Base-by-base conservation (phyloP, 2,888 invertebrate genomes). In the Drosophila merina region DNA sequence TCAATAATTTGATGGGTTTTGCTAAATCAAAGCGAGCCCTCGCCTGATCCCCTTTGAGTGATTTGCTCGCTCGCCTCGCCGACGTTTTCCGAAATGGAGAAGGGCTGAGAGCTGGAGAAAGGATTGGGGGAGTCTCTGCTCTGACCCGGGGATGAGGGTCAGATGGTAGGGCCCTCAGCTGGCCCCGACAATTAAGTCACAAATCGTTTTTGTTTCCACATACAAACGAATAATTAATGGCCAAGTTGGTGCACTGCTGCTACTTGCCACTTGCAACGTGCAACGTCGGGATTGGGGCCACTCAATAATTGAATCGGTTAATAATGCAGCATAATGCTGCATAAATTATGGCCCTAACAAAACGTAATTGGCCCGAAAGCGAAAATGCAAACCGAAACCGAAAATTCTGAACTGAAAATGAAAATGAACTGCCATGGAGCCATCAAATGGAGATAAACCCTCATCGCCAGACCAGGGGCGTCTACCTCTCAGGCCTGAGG, bases 41-140 rank as follows among this genome's bases (percentile, higher is more conserved):
- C 63, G 55, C 25, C 69, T 78, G 63, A 78, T 60, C 73, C 68
- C 59, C 45, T 74, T 76, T 79, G 79, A 79, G 71, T 76, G 83
- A 82, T 75, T 77, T 78, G 64, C 64, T 59, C 28, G 70, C 69
- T 64, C 20, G 58, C 56, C 58, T 57, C 57, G 71, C 56, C 62
- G 73, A 73, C 73, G 26, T 20, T 75, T 62, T 54, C 52, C 0
- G 20, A 69, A 52, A 63, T 54, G 48, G 42, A 48, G 74, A 51
- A 28, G 20, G 20, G 28, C 28, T 28, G 5, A 31, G 42, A 20
- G n/a, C 36, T n/a, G 36, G 36, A 5, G 36, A 36, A 12, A 36
- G 36, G 36, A 36, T 36, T 36, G 14, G 14, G 14, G 14, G 14
- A 14, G 14, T 14, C 14, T 14, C 14, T 14, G 14, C 14, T 14